Evolutionary conservation across 2,113 vertebrate species (phyloP), one percentile per base, ranked within the genome.

Genomic region (Anoplopoma fimbria): DNA sequence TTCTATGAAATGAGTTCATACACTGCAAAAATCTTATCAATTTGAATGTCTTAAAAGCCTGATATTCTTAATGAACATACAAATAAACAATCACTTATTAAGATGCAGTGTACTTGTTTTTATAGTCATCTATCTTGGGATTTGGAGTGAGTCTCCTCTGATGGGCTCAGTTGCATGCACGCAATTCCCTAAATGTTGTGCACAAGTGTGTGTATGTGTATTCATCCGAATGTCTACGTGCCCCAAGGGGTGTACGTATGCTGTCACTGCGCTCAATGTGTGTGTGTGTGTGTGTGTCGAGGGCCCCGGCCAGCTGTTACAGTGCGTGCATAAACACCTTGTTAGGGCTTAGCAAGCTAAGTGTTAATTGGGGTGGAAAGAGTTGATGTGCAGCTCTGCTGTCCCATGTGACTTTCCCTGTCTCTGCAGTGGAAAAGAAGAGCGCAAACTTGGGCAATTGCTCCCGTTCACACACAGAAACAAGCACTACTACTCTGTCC

Each of bases 331-430:
- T 94, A 91, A 93, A 93, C 93, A 94, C 91, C 91, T 92, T 93
- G 91, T 91, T 91, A 93, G 87, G 86, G 87, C 89, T 93, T 86
- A 88, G 88, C 77, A 64, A 90, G 87, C 80, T 55, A 90, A 89
- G 91, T 91, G 92, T 91, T 92, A 94, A 92, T 92, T 94, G 90
- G 91, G 83, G 86, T 91, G 89, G 91, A 94, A 91, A 89, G 76
- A 86, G 77, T 79, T 34, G 82, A 89, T 91, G 86, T 77, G 62
- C 82, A 57, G 82, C 82, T 84, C 82, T 53, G 34, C 62, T 71
- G 2, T 86, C 88, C 90, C 87, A 73, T 71, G 88, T 85, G 88
- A 81, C 87, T 69, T 27, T 13, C 2, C 25, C 76, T 4, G 65
- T 69, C 61, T 73, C 82, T 29, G 63, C 77, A 36, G 82, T n/a